Evolutionary conservation across 2,113 vertebrate species (phyloP).

Genomic region (Eptesicus fuscus): DNA sequence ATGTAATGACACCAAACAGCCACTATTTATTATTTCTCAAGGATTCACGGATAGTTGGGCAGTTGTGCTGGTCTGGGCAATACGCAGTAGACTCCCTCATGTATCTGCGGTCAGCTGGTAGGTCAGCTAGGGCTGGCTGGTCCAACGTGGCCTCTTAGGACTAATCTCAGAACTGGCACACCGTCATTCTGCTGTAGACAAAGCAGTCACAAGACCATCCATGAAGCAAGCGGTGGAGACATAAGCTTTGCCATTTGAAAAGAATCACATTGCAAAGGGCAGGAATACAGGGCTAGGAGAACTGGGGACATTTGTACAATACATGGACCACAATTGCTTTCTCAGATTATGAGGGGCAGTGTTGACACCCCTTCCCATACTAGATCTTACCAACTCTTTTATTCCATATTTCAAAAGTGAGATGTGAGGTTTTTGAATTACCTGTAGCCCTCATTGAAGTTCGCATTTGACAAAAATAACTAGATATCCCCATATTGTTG

Average conservation of each 20-base stretch:
- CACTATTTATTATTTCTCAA: background rate
- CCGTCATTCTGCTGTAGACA: background rate
- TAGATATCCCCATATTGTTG: background rate
- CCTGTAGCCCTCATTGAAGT: background rate
- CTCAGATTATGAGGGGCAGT: background rate
- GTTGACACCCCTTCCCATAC: accelerated
- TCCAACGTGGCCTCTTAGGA: background rate
- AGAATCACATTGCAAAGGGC: background rate
- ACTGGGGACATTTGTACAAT: background rate
- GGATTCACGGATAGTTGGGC: background rate
- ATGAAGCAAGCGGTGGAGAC: background rate
- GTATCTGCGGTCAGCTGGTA: background rate
- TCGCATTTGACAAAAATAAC: background rate
- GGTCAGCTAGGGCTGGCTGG: background rate
- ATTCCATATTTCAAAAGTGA: background rate
- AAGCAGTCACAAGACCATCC: background rate
- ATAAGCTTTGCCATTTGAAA: background rate
- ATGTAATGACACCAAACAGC: background rate
- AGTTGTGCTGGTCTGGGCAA: background rate
- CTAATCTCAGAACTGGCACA: background rate
- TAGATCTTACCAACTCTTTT: background rate
- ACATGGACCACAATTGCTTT: background rate
- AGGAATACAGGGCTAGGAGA: background rate
- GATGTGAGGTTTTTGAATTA: background rate
- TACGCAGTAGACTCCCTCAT: background rate